Conservation (phyloP, 2,888 invertebrate genomes). For the Watsonalla binaria region DNA sequence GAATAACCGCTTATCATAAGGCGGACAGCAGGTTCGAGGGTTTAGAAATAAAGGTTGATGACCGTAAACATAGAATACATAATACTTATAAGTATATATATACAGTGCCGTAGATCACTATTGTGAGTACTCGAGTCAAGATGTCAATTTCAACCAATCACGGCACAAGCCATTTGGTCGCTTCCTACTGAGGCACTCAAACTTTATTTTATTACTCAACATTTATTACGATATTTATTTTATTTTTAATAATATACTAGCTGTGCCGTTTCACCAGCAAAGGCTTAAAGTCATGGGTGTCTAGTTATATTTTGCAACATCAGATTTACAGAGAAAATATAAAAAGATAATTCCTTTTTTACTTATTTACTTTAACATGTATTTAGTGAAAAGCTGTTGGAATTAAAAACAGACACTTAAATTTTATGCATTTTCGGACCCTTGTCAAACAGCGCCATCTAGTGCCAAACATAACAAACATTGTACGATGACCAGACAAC, state of each 20-base stretch:
- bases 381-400: neutral
- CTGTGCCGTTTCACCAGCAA: too few species aligned
- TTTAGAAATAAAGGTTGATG: conserved; percentile 43
- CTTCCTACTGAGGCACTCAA: conserved; percentile 28
- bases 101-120: neutral
- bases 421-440: neutral
- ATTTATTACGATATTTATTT: conserved; percentile 3
- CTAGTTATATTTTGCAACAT: too few species aligned
- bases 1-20: too few species aligned
- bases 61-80: conserved; percentile 9
- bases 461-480: too few species aligned
- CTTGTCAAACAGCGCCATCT: too few species aligned
- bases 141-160: conserved; percentile 55
- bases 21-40: conserved; percentile 16
- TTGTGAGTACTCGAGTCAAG: conserved; percentile 12
- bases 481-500: too few species aligned
- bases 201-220: conserved; percentile 19
- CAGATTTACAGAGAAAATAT: too few species aligned
- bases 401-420: neutral
- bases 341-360: neutral
- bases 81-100: conserved; percentile 19
- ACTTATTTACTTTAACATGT: too few species aligned
- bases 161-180: conserved; percentile 31
- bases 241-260: too few species aligned
- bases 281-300: too few species aligned